Evolutionary conservation across 2,797 vertebrate species (phyloP).

Genomic region (Chloroceryle amazona): DNA sequence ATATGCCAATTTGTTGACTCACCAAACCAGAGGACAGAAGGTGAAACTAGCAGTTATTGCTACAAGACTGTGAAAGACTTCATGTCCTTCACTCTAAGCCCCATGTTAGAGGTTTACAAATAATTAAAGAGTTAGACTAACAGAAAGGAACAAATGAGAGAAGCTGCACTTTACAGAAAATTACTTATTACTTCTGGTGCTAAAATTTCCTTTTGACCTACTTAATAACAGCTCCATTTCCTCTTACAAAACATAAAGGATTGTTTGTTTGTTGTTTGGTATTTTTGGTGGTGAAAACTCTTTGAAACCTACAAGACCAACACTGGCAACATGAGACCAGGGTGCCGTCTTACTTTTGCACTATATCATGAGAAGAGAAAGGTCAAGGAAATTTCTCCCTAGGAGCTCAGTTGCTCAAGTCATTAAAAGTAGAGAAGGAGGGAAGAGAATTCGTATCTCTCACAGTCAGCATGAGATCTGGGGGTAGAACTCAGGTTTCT

Average conservation of each 20-base stretch:
- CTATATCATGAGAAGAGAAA: background rate
- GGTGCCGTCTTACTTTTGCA: background rate
- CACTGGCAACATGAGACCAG: accelerated
- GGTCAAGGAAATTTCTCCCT: background rate
- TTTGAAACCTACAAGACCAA: background rate
- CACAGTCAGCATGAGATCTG: background rate
- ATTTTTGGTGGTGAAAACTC: background rate
- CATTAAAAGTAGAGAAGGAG: background rate
- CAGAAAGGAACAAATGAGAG: background rate
- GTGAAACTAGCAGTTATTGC: background rate
- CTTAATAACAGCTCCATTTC: background rate
- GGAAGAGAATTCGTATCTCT: background rate
- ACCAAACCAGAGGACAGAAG: background rate
- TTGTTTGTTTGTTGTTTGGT: background rate
- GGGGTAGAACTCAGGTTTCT: background rate
- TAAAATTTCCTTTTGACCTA: background rate
- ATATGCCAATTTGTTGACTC: background rate
- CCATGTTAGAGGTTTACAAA: background rate
- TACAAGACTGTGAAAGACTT: background rate
- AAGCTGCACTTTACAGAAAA: background rate
- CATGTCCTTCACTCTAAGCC: background rate
- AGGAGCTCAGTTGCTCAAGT: background rate
- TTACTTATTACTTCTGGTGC: background rate
- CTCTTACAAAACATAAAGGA: background rate
- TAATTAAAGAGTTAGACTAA: background rate